phyloP scores from a whole-genome alignment of 2,888 invertebrate genomes.

The Colletes collaris region DNA sequence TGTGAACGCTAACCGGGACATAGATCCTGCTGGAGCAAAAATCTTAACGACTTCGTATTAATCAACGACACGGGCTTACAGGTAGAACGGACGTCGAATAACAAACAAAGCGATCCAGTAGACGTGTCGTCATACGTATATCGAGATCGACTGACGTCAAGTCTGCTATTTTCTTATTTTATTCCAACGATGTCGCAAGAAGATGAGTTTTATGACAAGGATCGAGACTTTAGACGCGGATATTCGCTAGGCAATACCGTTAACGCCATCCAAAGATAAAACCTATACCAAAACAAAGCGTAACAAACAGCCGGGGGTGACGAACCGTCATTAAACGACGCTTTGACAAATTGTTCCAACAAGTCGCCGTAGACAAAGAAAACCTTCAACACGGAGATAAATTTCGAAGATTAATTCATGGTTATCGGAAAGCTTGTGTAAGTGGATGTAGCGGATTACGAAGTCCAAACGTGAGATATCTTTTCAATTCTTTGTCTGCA shows the following conservation, averaged over 20 bases:
- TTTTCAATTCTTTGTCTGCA: neutral
- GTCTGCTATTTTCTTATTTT: slow-evolving; percentile 26
- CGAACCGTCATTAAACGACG: neutral
- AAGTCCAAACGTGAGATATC: slow-evolving; percentile 16
- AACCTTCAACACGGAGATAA: slow-evolving; percentile 5
- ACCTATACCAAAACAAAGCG: neutral
- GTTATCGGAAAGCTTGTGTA: slow-evolving; percentile 18
- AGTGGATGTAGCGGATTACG: neutral
- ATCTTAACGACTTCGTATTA: neutral
- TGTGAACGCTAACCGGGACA: neutral
- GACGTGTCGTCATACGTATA: neutral
- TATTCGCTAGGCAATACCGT: slow-evolving; percentile 1
- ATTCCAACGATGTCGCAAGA: neutral
- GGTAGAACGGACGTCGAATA: neutral
- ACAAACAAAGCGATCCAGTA: neutral
- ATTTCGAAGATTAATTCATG: slow-evolving; percentile 16
- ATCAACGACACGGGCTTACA: neutral
- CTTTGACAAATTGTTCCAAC: slow-evolving; percentile 11
- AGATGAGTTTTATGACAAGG: slow-evolving; percentile 10
- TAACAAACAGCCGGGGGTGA: neutral
- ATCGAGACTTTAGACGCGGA: neutral
- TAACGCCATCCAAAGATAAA: slow-evolving; percentile 11
- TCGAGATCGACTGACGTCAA: slow-evolving; percentile 30
- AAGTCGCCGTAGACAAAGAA: slow-evolving; percentile 1
- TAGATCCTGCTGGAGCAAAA: neutral